These are phyloP conservation scores for Zophobas morio DNA, from an alignment of 1,140 invertebrate genomes.

Conservation along the genomic window DNA sequence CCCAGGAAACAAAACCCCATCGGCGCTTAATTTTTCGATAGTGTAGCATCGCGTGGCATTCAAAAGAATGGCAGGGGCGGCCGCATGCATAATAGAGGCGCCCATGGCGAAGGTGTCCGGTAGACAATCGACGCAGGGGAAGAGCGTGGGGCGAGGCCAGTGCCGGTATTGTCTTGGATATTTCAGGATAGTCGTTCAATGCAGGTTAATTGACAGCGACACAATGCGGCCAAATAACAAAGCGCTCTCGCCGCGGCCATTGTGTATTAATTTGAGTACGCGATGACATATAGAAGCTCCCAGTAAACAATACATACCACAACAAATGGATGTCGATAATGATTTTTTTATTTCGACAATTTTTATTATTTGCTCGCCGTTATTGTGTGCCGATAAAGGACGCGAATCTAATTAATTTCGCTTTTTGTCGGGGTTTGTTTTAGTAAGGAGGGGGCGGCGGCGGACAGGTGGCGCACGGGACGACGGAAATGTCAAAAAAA, in stretches of 20 bases:
- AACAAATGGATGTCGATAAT: constrained; percentile 57
- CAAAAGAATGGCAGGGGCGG: not conserved
- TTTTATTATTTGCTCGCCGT: constrained; percentile 15
- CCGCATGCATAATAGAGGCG: constrained; percentile 10
- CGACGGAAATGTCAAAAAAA: no score
- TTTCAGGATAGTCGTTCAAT: constrained; percentile 66
- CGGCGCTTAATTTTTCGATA: no score
- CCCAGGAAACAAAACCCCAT: no score
- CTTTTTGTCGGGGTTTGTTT: no score
- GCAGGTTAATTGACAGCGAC: constrained; percentile 66
- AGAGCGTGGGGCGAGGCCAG: constrained; percentile 42
- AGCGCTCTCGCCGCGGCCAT: constrained; percentile 63
- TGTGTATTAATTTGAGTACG: constrained; percentile 66
- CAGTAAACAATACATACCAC: constrained; percentile 54
- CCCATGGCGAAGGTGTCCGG: constrained; percentile 30
- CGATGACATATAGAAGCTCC: constrained; percentile 65
- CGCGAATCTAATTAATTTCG: no score
- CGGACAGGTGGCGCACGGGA: no score
- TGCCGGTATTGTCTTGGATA: constrained; percentile 64
- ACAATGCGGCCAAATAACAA: constrained; percentile 65
- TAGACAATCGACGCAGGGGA: constrained; percentile 32
- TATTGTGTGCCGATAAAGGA: not conserved
- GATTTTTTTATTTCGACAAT: constrained; percentile 47
- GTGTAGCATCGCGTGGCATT: no score
- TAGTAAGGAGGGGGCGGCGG: no score